A percentile compares a stretch with the other conserved stretches of the same genome.
Evolutionary conservation across 2,888 invertebrate species (phyloP).

Genomic region (Meiosimyza platycephala): DNA sequence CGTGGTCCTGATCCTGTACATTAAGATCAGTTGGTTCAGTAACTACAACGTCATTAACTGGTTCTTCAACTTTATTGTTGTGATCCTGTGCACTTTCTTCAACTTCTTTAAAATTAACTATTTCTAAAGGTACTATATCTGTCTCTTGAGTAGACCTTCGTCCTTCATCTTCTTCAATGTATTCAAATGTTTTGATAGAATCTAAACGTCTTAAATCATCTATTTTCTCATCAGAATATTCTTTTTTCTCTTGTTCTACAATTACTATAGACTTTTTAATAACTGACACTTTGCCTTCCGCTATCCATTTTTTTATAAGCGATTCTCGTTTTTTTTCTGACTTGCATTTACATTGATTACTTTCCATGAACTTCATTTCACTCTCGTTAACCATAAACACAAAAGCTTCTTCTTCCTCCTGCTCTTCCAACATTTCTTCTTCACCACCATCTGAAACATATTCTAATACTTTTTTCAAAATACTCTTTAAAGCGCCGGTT

Average conservation of each 20-base stretch:
- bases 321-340: constrained; percentile 13
- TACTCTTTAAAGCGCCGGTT: not conserved
- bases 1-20: not conserved
- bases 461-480: constrained; percentile 3
- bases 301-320: constrained; percentile 14
- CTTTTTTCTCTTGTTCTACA: not conserved
- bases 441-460: not conserved
- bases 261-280: not conserved
- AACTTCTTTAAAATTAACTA: no score
- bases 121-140: not conserved
- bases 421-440: not conserved
- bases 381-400: constrained; percentile 25
- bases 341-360: constrained; percentile 12
- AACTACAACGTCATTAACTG: not conserved
- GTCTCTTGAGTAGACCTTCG: not conserved
- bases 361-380: constrained; percentile 20
- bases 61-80: not conserved
- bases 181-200: constrained; percentile 27
- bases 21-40: no score
- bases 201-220: not conserved
- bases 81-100: no score
- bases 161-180: not conserved
- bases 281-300: constrained; percentile 17
- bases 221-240: not conserved
- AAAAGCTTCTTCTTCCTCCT: constrained; percentile 16